Evolutionary conservation across 1,140 invertebrate genomes (phyloP).

Genomic region (Metaphire vulgaris): DNA sequence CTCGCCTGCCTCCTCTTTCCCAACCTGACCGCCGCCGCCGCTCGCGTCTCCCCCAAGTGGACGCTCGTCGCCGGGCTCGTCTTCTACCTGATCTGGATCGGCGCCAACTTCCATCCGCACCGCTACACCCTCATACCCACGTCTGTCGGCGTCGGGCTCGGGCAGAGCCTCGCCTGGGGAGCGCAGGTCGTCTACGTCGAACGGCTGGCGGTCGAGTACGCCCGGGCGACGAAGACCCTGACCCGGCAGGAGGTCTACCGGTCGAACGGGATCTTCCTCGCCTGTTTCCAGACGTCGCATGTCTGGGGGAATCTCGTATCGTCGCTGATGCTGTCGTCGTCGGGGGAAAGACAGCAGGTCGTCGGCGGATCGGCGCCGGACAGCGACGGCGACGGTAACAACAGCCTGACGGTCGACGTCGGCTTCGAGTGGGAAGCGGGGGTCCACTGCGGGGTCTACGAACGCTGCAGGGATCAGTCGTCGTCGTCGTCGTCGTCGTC

Average conservation of each 20-base stretch:
- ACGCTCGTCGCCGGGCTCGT: conserved; percentile 44
- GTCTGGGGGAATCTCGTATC: conserved; percentile 51
- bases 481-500: no score
- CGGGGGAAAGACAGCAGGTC: neutral
- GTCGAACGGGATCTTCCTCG: conserved; percentile 51
- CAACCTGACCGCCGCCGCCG: conserved; percentile 44
- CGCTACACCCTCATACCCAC: conserved; percentile 48
- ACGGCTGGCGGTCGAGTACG: conserved; percentile 47
- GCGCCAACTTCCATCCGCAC: conserved; percentile 47
- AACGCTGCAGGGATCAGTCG: neutral
- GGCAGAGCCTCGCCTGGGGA: conserved; percentile 48
- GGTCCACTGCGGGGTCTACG: neutral
- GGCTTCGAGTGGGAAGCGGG: neutral
- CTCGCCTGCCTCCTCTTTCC: conserved; percentile 46
- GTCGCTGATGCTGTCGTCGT: conserved; percentile 41
- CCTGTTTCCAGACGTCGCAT: conserved; percentile 51
- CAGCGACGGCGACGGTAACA: no score
- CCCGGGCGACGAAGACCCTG: conserved; percentile 37
- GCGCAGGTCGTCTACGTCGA: conserved; percentile 47
- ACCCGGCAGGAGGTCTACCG: conserved; percentile 45
- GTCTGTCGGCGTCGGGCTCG: conserved; percentile 44
- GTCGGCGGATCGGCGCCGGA: neutral
- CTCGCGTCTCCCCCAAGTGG: conserved; percentile 46
- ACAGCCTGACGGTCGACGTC: neutral
- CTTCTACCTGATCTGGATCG: conserved; percentile 47